Evolutionary conservation across 2,113 vertebrate species (phyloP), one percentile per base, ranked within the genome.

Genomic region (Microcebus lehilahytsara): DNA sequence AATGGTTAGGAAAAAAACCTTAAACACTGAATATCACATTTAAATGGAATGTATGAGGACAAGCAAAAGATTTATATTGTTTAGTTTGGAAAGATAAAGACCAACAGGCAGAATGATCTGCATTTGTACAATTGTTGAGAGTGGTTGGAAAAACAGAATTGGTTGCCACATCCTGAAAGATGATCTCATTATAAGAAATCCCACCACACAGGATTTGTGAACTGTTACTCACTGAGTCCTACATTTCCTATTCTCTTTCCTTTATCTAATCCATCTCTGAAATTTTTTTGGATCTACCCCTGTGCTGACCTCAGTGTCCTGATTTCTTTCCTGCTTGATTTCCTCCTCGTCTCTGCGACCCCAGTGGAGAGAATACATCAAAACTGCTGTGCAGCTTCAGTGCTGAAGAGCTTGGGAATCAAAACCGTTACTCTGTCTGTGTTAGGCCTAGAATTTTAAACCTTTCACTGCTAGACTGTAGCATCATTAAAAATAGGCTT

Each of bases 401-500:
- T 80, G 58, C 62, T 30, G 37, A 89, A 49, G 9, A 56, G 16
- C 58, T 80, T 5, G n/a, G 88, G 85, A 78, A 81, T 85, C 62
- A 78, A 78, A 89, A 79, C 46, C 11, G 22, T 69, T 91, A 27
- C 22, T 23, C 40, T 53, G 12, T 23, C 40, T 75, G 46, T 37
- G 42, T 91, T 93, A 91, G 67, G 84, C 58, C 74, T 58, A 72
- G 42, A 90, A 62, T 95, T 91, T 79, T 88, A 81, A 81, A 83
- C 32, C 64, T 88, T 96, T 85, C 34, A 46, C 62, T 34, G 60
- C 34, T 88, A 46, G 62, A 69, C 30, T 93, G 40, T 91, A 90
- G n/a, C 14, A 42, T 95, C 72, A 56, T 64, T 91, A 84, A 93
- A 89, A 96, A 85, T 27, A 85, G 30, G 67, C n/a, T 94, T 96